Evolutionary conservation across 2,113 vertebrate genomes (phyloP).

Genomic region (Percina caprodes): DNA sequence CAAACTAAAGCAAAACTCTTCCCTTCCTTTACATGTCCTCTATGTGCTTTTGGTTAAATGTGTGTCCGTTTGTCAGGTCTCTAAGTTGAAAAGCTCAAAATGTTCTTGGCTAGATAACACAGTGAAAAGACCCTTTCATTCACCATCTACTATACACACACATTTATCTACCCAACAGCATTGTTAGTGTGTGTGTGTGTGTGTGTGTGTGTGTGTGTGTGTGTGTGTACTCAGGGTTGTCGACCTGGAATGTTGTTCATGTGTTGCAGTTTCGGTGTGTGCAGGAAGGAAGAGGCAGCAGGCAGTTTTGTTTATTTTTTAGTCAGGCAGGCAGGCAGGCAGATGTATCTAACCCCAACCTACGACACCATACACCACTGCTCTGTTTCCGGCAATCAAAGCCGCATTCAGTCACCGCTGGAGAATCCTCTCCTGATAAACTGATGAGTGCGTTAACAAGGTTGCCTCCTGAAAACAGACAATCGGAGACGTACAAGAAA

Average conservation of each 20-base stretch:
- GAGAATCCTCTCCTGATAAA: not conserved
- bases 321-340: not conserved
- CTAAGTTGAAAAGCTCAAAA: constrained; percentile 1
- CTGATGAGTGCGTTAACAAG: not conserved
- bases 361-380: not conserved
- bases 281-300: constrained; percentile 54
- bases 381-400: not conserved
- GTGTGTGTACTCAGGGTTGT: not conserved
- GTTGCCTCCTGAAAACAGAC: too few relatives aligned
- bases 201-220: not conserved
- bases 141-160: not conserved
- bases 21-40: not conserved
- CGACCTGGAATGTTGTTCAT: constrained; percentile 7
- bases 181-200: not conserved
- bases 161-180: not conserved
- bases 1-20: not conserved
- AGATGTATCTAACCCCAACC: not conserved
- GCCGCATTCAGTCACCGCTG: not conserved
- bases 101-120: constrained; percentile 11
- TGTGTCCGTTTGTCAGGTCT: not conserved
- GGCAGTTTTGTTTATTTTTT: not conserved
- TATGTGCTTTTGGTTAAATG: not conserved
- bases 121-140: constrained; percentile 33
- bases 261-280: constrained; percentile 17
- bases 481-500: not conserved